Evolutionary conservation across 2,797 vertebrate species (phyloP).

Genomic region (Aeoliscus strigatus): DNA sequence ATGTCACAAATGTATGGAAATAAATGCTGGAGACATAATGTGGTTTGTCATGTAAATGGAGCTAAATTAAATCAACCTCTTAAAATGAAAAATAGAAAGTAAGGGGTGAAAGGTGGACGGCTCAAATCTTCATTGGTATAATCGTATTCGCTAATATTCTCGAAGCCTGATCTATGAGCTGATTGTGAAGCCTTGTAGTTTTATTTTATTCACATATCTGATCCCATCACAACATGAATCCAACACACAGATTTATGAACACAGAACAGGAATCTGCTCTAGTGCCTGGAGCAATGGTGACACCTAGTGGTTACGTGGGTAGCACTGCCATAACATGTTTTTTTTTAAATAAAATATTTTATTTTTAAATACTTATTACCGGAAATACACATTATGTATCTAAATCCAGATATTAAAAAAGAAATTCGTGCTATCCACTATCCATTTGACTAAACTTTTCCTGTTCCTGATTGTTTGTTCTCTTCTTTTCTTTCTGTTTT

Average conservation of each 20-base stretch:
- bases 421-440: too few relatives aligned
- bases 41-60: neutral
- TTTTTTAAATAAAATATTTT: too few relatives aligned
- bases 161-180: neutral
- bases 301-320: conserved; percentile 34
- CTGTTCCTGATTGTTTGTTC: too few relatives aligned
- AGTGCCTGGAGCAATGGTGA: conserved; percentile 11
- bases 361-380: too few relatives aligned
- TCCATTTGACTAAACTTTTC: too few relatives aligned
- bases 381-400: too few relatives aligned
- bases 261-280: neutral
- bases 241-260: too few relatives aligned
- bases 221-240: too few relatives aligned
- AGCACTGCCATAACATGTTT: too few relatives aligned
- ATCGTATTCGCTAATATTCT: neutral
- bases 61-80: neutral
- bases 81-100: neutral
- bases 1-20: neutral
- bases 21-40: neutral
- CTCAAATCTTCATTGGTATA: neutral
- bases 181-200: neutral
- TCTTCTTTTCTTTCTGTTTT: neutral
- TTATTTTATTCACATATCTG: neutral
- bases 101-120: neutral
- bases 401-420: too few relatives aligned